These are phyloP conservation scores for Deroplatys truncata DNA, from an alignment of 2,888 invertebrate species.

Conservation along the genomic window DNA sequence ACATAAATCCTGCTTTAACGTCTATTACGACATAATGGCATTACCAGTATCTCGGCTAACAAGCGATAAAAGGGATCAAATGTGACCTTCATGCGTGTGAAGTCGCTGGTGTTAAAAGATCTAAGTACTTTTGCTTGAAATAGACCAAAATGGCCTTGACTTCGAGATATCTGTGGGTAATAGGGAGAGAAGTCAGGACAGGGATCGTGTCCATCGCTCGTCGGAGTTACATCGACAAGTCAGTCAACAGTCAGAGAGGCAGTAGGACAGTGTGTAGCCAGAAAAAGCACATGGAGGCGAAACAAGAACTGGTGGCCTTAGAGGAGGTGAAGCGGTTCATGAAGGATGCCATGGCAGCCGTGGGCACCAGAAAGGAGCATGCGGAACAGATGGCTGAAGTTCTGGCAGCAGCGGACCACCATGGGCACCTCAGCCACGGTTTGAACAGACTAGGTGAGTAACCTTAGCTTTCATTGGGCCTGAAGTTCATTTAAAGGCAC, in stretches of 20 bases:
- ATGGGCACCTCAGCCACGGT: slow-evolving; percentile 86
- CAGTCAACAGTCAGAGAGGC: background rate
- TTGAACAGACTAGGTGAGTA: slow-evolving; percentile 69
- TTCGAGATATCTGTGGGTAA: background rate
- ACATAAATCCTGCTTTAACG: background rate
- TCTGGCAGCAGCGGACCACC: slow-evolving; percentile 68
- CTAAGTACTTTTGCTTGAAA: background rate
- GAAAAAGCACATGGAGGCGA: background rate
- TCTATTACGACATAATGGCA: background rate
- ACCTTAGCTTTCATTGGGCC: background rate
- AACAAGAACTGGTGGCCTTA: background rate
- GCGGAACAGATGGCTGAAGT: slow-evolving; percentile 64
- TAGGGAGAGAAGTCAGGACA: background rate
- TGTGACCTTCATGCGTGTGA: background rate
- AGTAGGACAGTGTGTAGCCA: background rate
- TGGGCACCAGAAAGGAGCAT: slow-evolving; percentile 57
- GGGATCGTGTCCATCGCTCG: background rate
- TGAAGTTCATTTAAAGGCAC: background rate
- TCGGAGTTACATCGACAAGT: background rate
- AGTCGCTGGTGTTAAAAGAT: background rate
- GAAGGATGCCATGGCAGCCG: slow-evolving; percentile 48
- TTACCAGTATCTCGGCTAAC: background rate
- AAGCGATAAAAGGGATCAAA: background rate
- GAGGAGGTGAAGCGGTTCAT: background rate
- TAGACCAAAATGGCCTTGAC: background rate